phyloP scores from a whole-genome alignment of 2,888 invertebrate genomes.

The Tachystola acroxantha region DNA sequence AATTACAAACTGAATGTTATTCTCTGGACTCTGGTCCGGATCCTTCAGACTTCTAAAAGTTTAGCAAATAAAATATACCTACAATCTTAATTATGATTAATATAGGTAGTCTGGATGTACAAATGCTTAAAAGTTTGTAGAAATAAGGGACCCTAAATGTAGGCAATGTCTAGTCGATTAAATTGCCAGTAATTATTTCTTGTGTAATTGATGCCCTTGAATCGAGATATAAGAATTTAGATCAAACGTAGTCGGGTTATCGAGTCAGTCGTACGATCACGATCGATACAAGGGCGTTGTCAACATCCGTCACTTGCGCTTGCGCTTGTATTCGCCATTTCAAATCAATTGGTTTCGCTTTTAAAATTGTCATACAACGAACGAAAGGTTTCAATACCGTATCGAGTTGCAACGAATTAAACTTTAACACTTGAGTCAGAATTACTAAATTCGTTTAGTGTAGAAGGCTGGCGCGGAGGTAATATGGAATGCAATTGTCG shows the following conservation, averaged over 20 bases:
- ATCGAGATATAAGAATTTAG: constrained; percentile 7
- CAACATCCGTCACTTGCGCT: constrained; percentile 53
- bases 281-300: constrained; percentile 59
- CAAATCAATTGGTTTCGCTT: constrained; percentile 68
- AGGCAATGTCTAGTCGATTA: no score
- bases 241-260: constrained; percentile 4
- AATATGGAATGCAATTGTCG: constrained; percentile 64
- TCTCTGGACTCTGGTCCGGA: no score
- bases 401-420: constrained; percentile 38
- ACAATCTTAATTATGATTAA: no score
- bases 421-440: constrained; percentile 44
- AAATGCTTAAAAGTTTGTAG: no score
- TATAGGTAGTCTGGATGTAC: no score
- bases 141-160: no score
- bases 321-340: constrained; percentile 33
- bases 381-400: constrained; percentile 32
- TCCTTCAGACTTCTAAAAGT: no score
- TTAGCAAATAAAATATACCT: no score
- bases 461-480: constrained; percentile 30
- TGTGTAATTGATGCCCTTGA: not conserved
- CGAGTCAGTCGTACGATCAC: constrained; percentile 9
- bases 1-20: no score
- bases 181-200: not conserved
- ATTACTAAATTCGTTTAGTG: constrained; percentile 45
- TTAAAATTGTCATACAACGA: constrained; percentile 53